Conservation (phyloP, 2,113 vertebrate species). For the Peucedramus taeniatus region DNA sequence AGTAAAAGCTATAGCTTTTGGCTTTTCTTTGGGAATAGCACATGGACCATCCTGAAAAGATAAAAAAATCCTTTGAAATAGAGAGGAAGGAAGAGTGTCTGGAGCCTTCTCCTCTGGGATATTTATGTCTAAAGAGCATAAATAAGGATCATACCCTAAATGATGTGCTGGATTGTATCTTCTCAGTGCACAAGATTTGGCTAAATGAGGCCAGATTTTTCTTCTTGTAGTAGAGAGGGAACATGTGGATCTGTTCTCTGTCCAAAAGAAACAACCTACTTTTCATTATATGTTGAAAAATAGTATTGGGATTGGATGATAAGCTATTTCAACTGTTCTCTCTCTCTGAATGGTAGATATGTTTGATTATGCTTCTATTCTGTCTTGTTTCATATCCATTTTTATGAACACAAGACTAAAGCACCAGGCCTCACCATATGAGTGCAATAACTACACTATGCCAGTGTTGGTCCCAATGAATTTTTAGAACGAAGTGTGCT, state of each 20-base stretch:
- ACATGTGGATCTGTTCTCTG: not conserved
- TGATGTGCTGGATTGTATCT: not conserved
- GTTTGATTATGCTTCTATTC: not conserved
- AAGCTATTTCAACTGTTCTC: not conserved
- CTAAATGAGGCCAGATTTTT: not conserved
- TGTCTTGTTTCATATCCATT: not conserved
- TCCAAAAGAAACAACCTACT: not conserved
- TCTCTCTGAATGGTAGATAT: not conserved
- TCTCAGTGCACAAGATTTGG: not conserved
- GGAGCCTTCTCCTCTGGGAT: slow-evolving; percentile 42
- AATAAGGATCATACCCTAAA: slow-evolving; percentile 1
- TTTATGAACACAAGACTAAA: not conserved
- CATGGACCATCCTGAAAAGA: not conserved
- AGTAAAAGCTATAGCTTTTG: not conserved
- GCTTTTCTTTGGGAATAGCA: not conserved
- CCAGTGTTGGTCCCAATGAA: not conserved
- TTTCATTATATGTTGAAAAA: not conserved
- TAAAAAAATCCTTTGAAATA: slow-evolving; percentile 40
- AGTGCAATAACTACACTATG: not conserved
- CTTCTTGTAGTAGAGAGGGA: not conserved
- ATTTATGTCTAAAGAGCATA: slow-evolving; percentile 26
- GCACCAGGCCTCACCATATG: not conserved
- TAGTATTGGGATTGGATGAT: not conserved
- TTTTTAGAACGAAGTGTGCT: not conserved
- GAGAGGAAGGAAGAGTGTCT: slow-evolving; percentile 61